These are phyloP conservation scores for Cephus pygmeus DNA, from an alignment of 2,888 invertebrate species.

Conservation along the genomic window DNA sequence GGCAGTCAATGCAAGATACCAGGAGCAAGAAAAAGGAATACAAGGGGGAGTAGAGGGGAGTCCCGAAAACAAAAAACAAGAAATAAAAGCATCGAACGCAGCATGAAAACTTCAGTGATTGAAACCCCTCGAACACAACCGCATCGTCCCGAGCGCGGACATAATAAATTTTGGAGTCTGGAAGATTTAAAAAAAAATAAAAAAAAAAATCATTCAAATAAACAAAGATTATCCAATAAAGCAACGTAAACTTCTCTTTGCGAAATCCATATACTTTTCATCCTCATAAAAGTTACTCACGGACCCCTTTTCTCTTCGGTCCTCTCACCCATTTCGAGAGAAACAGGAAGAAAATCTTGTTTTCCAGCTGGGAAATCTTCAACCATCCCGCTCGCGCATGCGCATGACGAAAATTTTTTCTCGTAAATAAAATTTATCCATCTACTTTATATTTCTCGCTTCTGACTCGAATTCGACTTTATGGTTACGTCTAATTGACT, in stretches of 20 bases:
- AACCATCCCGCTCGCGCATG: background rate
- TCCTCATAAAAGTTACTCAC: background rate
- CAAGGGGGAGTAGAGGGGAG: background rate
- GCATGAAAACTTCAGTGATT: background rate
- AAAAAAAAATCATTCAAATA: background rate
- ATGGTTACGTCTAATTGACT: too few relatives aligned
- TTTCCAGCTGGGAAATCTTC: background rate
- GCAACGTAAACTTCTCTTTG: background rate
- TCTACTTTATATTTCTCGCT: constrained; percentile 23
- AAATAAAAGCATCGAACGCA: background rate
- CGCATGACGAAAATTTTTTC: background rate
- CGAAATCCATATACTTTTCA: background rate
- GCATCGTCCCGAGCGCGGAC: too few relatives aligned
- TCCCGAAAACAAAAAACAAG: background rate
- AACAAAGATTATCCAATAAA: background rate
- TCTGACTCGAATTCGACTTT: background rate
- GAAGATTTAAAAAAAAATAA: too few relatives aligned
- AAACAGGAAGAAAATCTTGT: background rate
- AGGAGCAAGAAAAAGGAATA: background rate
- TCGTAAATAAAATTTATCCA: constrained; percentile 20
- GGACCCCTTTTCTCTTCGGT: background rate
- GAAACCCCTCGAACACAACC: background rate
- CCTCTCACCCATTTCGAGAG: background rate
- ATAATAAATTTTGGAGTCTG: background rate
- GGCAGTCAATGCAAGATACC: background rate